A percentile compares a stretch with the other conserved stretches of the same genome.
Conservation (phyloP, 2,797 vertebrate species). For the Betta splendens region DNA sequence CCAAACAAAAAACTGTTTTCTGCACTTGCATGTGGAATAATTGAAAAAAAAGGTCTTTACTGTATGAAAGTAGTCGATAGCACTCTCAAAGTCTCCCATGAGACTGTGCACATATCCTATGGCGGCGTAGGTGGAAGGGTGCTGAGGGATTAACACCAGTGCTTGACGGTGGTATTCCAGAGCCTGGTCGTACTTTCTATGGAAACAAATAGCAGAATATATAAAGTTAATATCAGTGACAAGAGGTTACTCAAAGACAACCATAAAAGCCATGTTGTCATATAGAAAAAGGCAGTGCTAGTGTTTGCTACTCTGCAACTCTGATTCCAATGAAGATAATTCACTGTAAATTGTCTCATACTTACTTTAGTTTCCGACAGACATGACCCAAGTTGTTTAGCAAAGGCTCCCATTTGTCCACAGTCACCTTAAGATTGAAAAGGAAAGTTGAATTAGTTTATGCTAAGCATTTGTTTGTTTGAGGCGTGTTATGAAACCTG, state of each 20-base stretch:
- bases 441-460: neutral
- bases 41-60: too few relatives aligned
- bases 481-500: neutral
- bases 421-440: conserved; percentile 84
- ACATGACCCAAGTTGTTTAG: conserved; percentile 98
- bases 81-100: conserved; percentile 98
- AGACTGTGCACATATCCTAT: conserved; percentile 98
- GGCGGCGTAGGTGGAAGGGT: conserved; percentile 96
- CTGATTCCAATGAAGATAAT: neutral
- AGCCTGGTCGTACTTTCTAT: conserved; percentile 96
- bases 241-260: too few relatives aligned
- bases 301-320: neutral
- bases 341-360: conserved; percentile 6
- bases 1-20: too few relatives aligned
- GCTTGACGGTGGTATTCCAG: conserved; percentile 98
- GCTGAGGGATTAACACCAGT: conserved; percentile 95
- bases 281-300: neutral
- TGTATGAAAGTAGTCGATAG: conserved; percentile 99
- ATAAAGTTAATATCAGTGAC: neutral
- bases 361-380: conserved; percentile 98
- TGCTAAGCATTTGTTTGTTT: neutral
- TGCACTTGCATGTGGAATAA: too few relatives aligned
- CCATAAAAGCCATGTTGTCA: neutral
- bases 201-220: neutral
- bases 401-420: conserved; percentile 99